phyloP scores from a whole-genome alignment of 2,113 vertebrate species.

The Balaeniceps rex region DNA sequence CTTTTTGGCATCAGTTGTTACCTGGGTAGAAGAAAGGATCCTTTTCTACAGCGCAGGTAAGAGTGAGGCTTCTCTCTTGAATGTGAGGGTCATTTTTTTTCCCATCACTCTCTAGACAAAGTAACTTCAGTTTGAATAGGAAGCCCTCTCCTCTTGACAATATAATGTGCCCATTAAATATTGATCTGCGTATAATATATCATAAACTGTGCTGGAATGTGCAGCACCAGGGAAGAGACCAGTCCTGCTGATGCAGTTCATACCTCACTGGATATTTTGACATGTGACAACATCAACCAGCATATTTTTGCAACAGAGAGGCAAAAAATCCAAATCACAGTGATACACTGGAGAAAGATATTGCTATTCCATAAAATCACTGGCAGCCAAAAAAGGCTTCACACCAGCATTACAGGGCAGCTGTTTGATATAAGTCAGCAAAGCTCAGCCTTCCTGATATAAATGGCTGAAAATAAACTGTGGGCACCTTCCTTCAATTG shows the following conservation, averaged over 20 bases:
- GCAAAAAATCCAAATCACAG: neutral
- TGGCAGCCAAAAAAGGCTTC: neutral
- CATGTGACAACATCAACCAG: neutral
- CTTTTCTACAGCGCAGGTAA: neutral
- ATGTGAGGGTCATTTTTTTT: neutral
- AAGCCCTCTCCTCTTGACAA: neutral
- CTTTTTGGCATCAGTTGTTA: neutral
- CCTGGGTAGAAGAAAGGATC: neutral
- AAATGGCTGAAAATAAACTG: neutral
- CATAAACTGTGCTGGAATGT: neutral
- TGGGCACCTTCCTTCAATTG: neutral
- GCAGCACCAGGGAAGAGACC: neutral
- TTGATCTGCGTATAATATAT: conserved; percentile 1
- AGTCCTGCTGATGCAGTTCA: neutral
- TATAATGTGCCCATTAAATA: conserved; percentile 43
- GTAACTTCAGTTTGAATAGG: neutral
- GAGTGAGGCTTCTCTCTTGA: neutral
- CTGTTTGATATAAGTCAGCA: neutral
- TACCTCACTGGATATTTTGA: conserved; percentile 43
- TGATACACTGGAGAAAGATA: neutral
- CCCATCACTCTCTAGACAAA: neutral
- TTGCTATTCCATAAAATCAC: neutral
- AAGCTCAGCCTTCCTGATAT: neutral
- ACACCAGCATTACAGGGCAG: neutral
- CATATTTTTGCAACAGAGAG: neutral